Evolutionary conservation across 2,888 invertebrate genomes (phyloP), one percentile per base, ranked within the genome.

Genomic region (Catocala fraxini): DNA sequence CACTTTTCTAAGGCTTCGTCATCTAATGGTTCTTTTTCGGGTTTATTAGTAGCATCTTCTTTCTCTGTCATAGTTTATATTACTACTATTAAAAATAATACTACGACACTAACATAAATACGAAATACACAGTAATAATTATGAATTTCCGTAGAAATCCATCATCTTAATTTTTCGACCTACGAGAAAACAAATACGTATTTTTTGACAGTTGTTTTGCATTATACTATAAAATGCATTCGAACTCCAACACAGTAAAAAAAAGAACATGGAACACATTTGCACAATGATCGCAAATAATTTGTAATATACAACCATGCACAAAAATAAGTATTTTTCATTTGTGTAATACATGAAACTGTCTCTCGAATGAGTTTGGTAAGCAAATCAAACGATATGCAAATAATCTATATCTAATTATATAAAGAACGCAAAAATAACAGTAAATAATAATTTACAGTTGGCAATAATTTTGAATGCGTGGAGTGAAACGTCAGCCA

Each of bases 401-500:
- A 25, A 25, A 25, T 25, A 25, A 25, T 25, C 25, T 25, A 4
- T 25, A 25, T 25, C 25, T 25, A 25, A 25, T 3, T 25, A 1
- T 25, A 5, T 12, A 0, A 4, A 34, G 59, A 59, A 59, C 42
- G 59, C 42, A 42, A 11, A 73, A 75, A 4, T 25, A 45, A 45
- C 35, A 11, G 25, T 39, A 51, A 41, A 45, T 42, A 0, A 9
- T 56, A 51, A 65, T 77, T 80, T 63, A 62, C 39, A 56, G 1
- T 65, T 86, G 85, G 89, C 87, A 89, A 87, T 67, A 60, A 78
- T 84, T 82, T 80, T 87, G 89, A 84, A 88, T 90, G 94, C 94
- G 94, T 94, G 93, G 93, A 93, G 87, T 90, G 91, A 92, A 92
- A 93, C 88, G 93, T 94, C 94, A 94, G 94, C 94, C 94, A 94